Percentiles rank a stretch among this genome's conserved stretches.
These are phyloP conservation scores for Ichneumon xanthorius DNA, from an alignment of 2,888 invertebrate genomes.

Conservation along the genomic window DNA sequence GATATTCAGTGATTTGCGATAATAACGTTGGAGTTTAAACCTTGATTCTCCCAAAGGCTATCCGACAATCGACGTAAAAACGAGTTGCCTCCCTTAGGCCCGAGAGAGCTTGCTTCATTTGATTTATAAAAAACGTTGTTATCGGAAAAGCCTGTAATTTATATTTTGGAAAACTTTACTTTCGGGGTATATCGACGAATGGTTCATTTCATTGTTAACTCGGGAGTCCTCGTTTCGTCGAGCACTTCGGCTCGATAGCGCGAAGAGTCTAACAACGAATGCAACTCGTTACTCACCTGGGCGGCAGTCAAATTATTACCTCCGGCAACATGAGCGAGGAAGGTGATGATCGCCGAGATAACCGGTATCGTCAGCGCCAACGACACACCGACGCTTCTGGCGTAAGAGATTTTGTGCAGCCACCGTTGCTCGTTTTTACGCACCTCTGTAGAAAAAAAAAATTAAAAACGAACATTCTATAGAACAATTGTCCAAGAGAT, in stretches of 20 bases:
- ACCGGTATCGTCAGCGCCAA: slow-evolving; percentile 88
- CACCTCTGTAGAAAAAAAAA: slow-evolving; percentile 83
- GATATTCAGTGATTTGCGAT: slow-evolving; percentile 34
- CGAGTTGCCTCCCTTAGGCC: slow-evolving; percentile 78
- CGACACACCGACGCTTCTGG: slow-evolving; percentile 87
- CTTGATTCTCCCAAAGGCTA: slow-evolving; percentile 82
- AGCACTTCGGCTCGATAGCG: not conserved
- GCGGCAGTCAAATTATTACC: slow-evolving; percentile 87
- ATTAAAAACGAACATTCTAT: not conserved
- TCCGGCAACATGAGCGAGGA: slow-evolving; percentile 86
- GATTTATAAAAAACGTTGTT: slow-evolving; percentile 77
- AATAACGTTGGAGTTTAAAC: slow-evolving; percentile 71
- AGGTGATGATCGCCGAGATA: slow-evolving; percentile 87
- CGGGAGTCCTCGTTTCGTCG: not conserved
- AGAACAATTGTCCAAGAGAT: not conserved
- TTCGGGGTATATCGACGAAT: not conserved
- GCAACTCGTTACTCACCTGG: slow-evolving; percentile 84
- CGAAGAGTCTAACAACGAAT: not conserved
- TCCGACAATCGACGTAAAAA: slow-evolving; percentile 77
- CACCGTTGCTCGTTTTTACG: slow-evolving; percentile 85
- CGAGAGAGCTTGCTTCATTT: slow-evolving; percentile 77
- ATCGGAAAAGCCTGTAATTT: slow-evolving; percentile 81
- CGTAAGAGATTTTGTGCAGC: slow-evolving; percentile 86
- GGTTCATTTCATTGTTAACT: not conserved
- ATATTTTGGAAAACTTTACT: slow-evolving; percentile 49